Evolutionary conservation across 2,888 invertebrate species (phyloP), one percentile per base, ranked within the genome.

Genomic region (Stenurella melanura): DNA sequence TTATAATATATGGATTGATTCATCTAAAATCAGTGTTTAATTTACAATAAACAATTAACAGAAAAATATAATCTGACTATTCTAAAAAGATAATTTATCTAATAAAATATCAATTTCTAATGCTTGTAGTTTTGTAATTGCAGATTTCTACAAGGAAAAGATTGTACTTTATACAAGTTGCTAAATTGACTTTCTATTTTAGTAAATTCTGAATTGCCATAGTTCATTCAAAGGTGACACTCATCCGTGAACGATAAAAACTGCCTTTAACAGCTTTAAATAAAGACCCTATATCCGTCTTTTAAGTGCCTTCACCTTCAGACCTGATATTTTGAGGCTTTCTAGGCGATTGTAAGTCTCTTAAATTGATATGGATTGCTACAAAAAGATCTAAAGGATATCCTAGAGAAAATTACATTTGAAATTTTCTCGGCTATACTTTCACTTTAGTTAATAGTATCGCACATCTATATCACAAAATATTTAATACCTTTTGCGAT

Each of bases 331-430:
- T 68, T 63, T 57, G 56, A 42, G 68, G 26, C 73, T 76, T 63
- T 76, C 69, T 73, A 69, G 68, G 50, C 68, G 64, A 68, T 73
- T 50, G 69, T 73, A 68, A 76, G 69, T 73, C 73, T 63, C 26
- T 9, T 61, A 15, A 61, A 73, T 26, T 69, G 69, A n/a, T 50
- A 50, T 17, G 50, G 15, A n/a, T 50, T 50, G n/a, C 50, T 69
- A 54, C 58, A 54, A 50, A 50, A 50, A 50, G n/a, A 15, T 50
- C 12, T 50, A 50, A n/a, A 50, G 50, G 50, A n/a, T 50, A 50
- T 50, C 50, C 50, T 7, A 50, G n/a, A 50, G n/a, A 50, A 50
- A 50, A 50, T 50, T 50, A 50, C 50, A 50, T 15, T 50, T 50
- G 50, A 50, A 50, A 50, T 50, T 50, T n/a, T 6, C 50, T 50